Percentiles rank a stretch among this genome's conserved stretches.
Conservation (phyloP, 2,888 invertebrate species). For the Linnaemya vulpina region DNA sequence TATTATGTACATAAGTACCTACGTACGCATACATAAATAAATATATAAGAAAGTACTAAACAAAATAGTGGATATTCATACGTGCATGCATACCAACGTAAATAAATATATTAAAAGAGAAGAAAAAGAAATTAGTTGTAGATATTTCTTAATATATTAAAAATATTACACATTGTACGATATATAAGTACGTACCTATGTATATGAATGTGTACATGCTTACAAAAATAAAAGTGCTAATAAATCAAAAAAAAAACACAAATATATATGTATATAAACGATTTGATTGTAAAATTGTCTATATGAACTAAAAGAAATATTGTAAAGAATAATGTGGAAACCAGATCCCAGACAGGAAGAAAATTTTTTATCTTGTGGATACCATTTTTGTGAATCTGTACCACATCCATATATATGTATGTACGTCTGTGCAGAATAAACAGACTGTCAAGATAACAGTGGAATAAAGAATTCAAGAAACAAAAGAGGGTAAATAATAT, state of each 20-base stretch:
- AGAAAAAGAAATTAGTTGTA: background rate
- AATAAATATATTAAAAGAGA: background rate
- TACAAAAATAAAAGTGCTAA: background rate
- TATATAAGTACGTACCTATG: too few relatives aligned
- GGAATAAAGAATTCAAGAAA: conserved; percentile 50
- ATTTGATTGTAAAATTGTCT: background rate
- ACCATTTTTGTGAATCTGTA: background rate
- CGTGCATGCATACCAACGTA: background rate
- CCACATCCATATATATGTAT: background rate
- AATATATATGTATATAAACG: background rate
- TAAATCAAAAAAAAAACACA: background rate
- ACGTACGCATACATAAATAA: conserved; percentile 1
- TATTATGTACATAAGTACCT: background rate
- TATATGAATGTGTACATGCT: background rate
- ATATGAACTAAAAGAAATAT: background rate
- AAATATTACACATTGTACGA: background rate
- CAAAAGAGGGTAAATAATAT: conserved; percentile 51
- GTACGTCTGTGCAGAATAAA: background rate
- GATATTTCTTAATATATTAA: background rate
- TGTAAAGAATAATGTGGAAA: conserved; percentile 22
- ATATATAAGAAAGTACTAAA: conserved; percentile 29
- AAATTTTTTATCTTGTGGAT: conserved; percentile 41
- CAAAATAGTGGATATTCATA: conserved; percentile 47
- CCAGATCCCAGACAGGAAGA: conserved; percentile 61
- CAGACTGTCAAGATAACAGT: conserved; percentile 36